These are phyloP conservation scores for Drosophila putrida DNA, from an alignment of 2,888 invertebrate genomes.

Conservation along the genomic window DNA sequence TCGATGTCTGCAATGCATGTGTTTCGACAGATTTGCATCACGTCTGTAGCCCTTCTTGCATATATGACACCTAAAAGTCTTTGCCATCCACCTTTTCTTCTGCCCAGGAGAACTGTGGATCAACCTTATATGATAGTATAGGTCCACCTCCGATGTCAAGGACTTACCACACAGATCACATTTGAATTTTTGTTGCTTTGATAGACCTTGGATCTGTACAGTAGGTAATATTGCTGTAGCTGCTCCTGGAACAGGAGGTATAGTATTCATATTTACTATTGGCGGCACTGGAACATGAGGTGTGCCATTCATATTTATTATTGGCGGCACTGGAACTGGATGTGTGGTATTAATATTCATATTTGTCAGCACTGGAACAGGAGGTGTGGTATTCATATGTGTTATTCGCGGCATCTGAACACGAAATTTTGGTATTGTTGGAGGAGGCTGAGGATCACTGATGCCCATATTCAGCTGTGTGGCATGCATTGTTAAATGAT, in stretches of 20 bases:
- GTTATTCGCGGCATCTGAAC: background rate
- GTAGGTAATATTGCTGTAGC: background rate
- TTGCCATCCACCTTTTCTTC: background rate
- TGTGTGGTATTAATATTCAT: background rate
- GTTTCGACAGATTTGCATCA: constrained; percentile 17
- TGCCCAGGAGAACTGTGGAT: background rate
- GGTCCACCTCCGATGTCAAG: background rate
- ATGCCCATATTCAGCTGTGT: background rate
- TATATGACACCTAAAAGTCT: constrained; percentile 20
- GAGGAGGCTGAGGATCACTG: no score
- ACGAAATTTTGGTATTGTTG: background rate
- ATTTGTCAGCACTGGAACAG: background rate
- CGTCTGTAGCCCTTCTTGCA: constrained; percentile 48
- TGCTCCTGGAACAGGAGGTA: background rate
- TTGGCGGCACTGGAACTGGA: background rate
- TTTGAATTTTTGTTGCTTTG: background rate
- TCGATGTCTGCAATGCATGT: constrained; percentile 37
- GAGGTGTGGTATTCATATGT: background rate
- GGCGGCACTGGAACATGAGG: background rate
- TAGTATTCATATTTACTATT: background rate
- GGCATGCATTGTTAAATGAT: constrained; percentile 44
- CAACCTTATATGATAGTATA: background rate
- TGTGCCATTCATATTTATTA: background rate
- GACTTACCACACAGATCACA: background rate
- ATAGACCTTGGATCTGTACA: background rate